Evolutionary conservation across 2,797 vertebrate species (phyloP).

Genomic region (Pempheris klunzingeri): DNA sequence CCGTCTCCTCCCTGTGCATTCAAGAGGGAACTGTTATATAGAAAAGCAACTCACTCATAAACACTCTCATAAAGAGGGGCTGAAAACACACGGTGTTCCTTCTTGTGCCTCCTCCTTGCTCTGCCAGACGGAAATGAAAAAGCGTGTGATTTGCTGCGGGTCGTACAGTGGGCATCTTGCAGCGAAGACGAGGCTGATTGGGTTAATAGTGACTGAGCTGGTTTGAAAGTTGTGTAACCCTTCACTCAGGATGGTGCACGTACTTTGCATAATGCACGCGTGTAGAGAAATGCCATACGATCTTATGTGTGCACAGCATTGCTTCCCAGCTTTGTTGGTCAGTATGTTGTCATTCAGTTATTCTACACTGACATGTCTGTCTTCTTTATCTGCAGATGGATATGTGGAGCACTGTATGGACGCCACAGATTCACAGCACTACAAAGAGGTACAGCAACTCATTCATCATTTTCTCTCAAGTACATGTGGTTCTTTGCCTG

Average conservation of each 20-base stretch:
- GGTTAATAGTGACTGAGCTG: neutral
- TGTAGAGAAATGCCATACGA: neutral
- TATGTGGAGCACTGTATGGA: slow-evolving; percentile 78
- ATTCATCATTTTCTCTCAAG: neutral
- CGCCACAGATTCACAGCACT: slow-evolving; percentile 73
- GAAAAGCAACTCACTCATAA: slow-evolving; percentile 34
- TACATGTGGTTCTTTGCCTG: neutral
- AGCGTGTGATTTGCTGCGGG: slow-evolving; percentile 7
- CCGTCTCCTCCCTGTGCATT: neutral
- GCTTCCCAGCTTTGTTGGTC: neutral
- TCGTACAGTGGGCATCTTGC: neutral
- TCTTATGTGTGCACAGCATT: neutral
- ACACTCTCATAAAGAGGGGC: slow-evolving; percentile 30
- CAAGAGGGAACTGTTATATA: slow-evolving; percentile 28
- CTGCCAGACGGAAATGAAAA: neutral
- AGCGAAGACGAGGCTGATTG: neutral
- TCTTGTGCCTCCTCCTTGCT: neutral
- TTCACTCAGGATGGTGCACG: neutral
- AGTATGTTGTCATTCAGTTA: neutral
- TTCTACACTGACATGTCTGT: slow-evolving; percentile 1
- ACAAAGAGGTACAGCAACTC: slow-evolving; percentile 81
- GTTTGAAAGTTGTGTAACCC: neutral
- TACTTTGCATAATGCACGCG: neutral
- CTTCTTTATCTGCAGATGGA: slow-evolving; percentile 55
- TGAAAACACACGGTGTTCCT: slow-evolving; percentile 24